Evolutionary conservation across 2,113 vertebrate genomes (phyloP).

Genomic region (Entosphenus tridentatus): DNA sequence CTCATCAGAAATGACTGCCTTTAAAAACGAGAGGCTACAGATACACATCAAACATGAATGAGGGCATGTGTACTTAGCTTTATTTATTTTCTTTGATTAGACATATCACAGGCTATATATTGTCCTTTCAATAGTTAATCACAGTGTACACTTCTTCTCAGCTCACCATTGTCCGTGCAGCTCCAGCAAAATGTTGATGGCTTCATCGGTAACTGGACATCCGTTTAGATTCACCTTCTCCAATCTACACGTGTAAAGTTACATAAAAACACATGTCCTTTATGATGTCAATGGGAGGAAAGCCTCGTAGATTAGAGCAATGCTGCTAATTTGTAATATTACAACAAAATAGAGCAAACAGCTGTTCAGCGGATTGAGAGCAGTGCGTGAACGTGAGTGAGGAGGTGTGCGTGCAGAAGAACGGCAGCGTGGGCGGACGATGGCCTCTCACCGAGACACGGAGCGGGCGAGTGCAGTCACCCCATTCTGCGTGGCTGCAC

Average conservation of each 20-base stretch:
- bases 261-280: background rate
- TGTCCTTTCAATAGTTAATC: too few relatives aligned
- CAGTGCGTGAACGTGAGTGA: background rate
- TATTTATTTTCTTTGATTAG: too few relatives aligned
- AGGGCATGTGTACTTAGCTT: too few relatives aligned
- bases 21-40: too few relatives aligned
- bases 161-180: constrained; percentile 18
- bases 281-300: background rate
- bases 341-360: too few relatives aligned
- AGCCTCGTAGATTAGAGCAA: too few relatives aligned
- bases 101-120: too few relatives aligned
- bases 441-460: constrained; percentile 11
- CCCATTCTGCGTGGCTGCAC: constrained; percentile 18
- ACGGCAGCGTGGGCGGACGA: background rate
- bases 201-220: constrained; percentile 18
- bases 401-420: background rate
- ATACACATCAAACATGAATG: too few relatives aligned
- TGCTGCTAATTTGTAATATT: too few relatives aligned
- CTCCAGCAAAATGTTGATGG: constrained; percentile 16
- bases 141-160: too few relatives aligned
- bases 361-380: background rate
- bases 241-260: constrained; percentile 12
- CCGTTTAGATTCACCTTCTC: constrained; percentile 15
- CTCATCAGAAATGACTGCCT: too few relatives aligned
- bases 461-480: constrained; percentile 16